These are phyloP conservation scores for Mormyrus hasselquistii DNA, from an alignment of 2,797 vertebrate species.

Conservation along the genomic window DNA sequence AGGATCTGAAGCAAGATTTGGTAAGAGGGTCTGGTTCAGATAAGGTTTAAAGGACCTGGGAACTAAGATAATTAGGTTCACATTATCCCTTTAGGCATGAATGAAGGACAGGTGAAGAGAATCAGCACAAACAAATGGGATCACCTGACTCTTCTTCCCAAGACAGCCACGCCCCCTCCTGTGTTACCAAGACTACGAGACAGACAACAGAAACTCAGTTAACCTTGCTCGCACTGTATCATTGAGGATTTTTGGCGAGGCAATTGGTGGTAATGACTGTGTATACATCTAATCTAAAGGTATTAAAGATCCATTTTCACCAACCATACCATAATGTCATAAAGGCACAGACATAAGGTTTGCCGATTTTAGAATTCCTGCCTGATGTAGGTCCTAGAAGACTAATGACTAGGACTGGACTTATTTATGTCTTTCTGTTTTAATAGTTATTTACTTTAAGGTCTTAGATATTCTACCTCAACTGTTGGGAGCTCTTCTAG, in stretches of 20 bases:
- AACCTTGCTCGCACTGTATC: not conserved
- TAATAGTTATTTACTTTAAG: not conserved
- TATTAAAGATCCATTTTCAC: not conserved
- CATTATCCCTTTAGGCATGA: not conserved
- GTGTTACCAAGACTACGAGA: not conserved
- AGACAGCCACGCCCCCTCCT: not conserved
- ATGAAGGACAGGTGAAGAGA: not conserved
- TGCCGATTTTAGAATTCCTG: not conserved
- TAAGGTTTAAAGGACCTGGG: not conserved
- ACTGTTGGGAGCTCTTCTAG: not conserved
- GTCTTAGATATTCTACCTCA: not conserved
- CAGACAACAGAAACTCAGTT: not conserved
- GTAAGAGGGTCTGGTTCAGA: not conserved
- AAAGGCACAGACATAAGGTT: not conserved
- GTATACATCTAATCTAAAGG: not conserved
- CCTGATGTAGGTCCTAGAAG: not conserved
- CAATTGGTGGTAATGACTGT: not conserved
- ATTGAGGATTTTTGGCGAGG: not conserved
- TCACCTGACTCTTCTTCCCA: not conserved
- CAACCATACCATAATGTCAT: not conserved
- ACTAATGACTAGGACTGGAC: not conserved
- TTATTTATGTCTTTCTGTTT: not conserved
- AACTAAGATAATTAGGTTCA: not conserved
- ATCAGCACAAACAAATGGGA: not conserved
- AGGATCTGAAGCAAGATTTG: not conserved